These are phyloP conservation scores for Galerucella calmariensis DNA, from an alignment of 2,888 invertebrate genomes.

Conservation along the genomic window DNA sequence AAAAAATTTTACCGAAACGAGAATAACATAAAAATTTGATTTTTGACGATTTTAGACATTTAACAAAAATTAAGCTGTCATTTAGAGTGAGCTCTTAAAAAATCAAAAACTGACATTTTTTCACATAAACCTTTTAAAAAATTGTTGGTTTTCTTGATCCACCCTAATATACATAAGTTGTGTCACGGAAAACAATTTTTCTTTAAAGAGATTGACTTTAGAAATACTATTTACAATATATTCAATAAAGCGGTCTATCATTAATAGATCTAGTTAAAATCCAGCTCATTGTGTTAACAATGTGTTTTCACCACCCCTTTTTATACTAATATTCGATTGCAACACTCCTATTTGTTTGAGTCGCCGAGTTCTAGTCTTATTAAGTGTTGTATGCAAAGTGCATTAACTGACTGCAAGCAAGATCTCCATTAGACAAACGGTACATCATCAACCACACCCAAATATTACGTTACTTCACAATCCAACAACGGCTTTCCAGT, in stretches of 20 bases:
- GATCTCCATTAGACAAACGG: constrained; percentile 36
- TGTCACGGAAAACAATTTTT: too few species aligned
- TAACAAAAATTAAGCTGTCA: too few species aligned
- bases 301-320: not conserved
- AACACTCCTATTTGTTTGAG: not conserved
- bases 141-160: too few species aligned
- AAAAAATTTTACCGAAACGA: too few species aligned
- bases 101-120: too few species aligned
- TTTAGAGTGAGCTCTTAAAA: too few species aligned
- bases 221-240: not conserved
- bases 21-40: too few species aligned
- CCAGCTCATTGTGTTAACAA: not conserved
- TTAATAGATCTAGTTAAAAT: not conserved
- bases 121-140: too few species aligned
- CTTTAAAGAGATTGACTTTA: too few species aligned
- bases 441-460: constrained; percentile 37
- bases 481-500: constrained; percentile 18
- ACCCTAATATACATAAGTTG: too few species aligned
- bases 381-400: constrained; percentile 6
- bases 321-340: not conserved
- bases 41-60: too few species aligned
- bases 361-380: not conserved
- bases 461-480: constrained; percentile 37
- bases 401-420: constrained; percentile 20
- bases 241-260: not conserved